Conservation (phyloP, 2,113 vertebrate species). For the Gasterosteus aculeatus region DNA sequence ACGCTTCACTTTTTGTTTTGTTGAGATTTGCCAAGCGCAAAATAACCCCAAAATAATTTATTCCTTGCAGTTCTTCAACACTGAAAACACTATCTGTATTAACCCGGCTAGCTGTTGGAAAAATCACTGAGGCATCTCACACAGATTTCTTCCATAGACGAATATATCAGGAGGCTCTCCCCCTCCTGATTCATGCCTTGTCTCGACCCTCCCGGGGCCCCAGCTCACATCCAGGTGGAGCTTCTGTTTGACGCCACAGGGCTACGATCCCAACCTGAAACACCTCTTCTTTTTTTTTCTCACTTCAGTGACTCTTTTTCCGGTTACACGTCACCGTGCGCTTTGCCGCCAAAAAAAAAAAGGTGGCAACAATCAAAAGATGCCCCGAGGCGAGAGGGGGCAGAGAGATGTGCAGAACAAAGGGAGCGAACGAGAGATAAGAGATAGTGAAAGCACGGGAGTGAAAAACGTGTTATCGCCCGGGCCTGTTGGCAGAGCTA, state of each 20-base stretch:
- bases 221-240: constrained; percentile 62
- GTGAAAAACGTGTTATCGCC: constrained; percentile 66
- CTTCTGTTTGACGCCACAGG: constrained; percentile 71
- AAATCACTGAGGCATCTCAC: constrained; percentile 18
- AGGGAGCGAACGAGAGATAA: constrained; percentile 65
- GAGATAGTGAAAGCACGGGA: constrained; percentile 53
- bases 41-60: not conserved
- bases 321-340: constrained; percentile 38
- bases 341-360: constrained; percentile 47
- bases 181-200: constrained; percentile 38
- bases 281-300: constrained; percentile 40
- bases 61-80: not conserved
- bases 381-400: constrained; percentile 65
- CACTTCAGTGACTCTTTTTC: constrained; percentile 49
- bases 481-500: constrained; percentile 61
- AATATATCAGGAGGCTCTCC: not conserved
- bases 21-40: not conserved
- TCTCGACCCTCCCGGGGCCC: constrained; percentile 19
- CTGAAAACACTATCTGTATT: not conserved
- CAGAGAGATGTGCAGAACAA: constrained; percentile 71
- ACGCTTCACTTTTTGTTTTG: not conserved
- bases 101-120: constrained; percentile 4
- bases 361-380: constrained; percentile 67
- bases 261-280: constrained; percentile 44
- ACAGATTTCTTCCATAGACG: constrained; percentile 1